These are phyloP conservation scores for Lacerta viridis DNA, from an alignment of 2,797 vertebrate genomes.

Conservation along the genomic window DNA sequence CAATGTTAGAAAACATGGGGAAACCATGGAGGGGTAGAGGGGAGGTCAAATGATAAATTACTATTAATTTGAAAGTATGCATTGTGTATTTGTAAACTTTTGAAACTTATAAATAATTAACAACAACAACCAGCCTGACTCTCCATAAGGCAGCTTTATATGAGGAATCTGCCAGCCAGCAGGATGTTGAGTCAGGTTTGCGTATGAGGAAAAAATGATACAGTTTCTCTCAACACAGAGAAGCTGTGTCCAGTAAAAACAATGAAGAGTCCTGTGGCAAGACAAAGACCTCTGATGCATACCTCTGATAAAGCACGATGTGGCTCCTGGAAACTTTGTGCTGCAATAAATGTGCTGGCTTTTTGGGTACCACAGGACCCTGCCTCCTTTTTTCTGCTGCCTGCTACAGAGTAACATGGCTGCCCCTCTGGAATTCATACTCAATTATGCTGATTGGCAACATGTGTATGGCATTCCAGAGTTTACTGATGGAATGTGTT, in stretches of 20 bases:
- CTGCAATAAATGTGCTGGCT: not conserved
- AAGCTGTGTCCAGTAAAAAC: not conserved
- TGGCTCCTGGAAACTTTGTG: not conserved
- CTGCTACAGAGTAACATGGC: not conserved
- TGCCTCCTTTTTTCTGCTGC: constrained; percentile 3
- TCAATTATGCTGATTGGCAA: constrained; percentile 33
- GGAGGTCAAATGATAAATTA: no score
- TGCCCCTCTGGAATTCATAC: constrained; percentile 29
- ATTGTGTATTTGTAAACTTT: no score
- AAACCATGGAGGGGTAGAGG: no score
- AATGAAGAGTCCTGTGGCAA: constrained; percentile 6
- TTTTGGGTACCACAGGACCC: not conserved
- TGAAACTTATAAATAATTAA: no score
- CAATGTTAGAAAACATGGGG: no score
- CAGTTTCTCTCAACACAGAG: constrained; percentile 1
- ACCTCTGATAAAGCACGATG: not conserved
- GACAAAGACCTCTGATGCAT: not conserved
- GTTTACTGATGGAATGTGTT: constrained; percentile 23
- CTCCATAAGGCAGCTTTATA: not conserved
- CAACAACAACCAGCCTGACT: not conserved
- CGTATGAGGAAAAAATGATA: constrained; percentile 9
- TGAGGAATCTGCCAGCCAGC: constrained; percentile 4
- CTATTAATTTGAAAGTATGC: no score
- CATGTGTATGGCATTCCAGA: constrained; percentile 17
- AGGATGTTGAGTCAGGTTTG: constrained; percentile 34